A percentile compares a stretch with the other conserved stretches of the same genome.
These are phyloP conservation scores for Sympetrum striolatum DNA, from an alignment of 2,888 invertebrate species.

Conservation along the genomic window DNA sequence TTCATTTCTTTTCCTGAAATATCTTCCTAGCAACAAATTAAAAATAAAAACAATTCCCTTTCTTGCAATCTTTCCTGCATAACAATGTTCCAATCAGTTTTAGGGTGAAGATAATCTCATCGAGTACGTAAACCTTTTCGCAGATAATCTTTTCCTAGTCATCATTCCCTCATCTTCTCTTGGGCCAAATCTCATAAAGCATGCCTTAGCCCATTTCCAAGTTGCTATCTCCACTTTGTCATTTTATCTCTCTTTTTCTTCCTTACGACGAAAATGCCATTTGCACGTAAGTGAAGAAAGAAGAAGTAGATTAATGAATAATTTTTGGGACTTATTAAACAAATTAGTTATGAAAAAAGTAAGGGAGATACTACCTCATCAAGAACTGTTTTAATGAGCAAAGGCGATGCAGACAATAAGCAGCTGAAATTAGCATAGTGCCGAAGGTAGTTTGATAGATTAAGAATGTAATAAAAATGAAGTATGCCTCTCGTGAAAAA, in stretches of 20 bases:
- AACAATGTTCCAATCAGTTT: too few relatives aligned
- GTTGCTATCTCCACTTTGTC: neutral
- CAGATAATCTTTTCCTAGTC: neutral
- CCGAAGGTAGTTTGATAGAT: neutral
- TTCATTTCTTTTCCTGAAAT: too few relatives aligned
- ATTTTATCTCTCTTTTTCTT: neutral
- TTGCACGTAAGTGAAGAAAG: neutral
- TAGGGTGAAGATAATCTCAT: too few relatives aligned
- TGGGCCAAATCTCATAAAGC: neutral
- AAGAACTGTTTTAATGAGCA: neutral
- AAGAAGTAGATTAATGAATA: too few relatives aligned
- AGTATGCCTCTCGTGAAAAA: too few relatives aligned
- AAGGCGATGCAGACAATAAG: neutral
- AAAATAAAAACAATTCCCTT: too few relatives aligned
- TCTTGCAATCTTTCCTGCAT: too few relatives aligned
- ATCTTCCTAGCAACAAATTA: too few relatives aligned
- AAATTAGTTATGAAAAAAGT: neutral
- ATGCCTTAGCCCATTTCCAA: neutral
- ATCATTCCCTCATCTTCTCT: neutral
- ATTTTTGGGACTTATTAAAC: neutral
- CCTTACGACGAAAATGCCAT: neutral
- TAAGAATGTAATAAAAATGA: neutral
- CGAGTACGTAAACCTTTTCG: too few relatives aligned
- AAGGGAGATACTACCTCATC: neutral
- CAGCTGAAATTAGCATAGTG: neutral